Percentiles rank a stretch among this genome's conserved stretches.
Conservation (phyloP, 2,797 vertebrate species). For the Cyclura pinguis region DNA sequence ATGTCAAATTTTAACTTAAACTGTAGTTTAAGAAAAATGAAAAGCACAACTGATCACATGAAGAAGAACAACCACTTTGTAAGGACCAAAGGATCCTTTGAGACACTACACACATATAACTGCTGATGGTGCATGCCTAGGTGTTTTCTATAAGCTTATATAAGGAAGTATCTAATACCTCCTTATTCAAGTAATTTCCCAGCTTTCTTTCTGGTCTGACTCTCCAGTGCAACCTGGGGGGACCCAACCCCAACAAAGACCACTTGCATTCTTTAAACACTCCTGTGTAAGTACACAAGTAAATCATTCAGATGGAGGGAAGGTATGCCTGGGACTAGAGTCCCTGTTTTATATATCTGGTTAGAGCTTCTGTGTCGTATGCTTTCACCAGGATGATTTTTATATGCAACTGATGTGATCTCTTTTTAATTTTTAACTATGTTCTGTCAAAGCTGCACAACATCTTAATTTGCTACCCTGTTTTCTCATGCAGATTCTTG, state of each 20-base stretch:
- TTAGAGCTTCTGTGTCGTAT: slow-evolving; percentile 89
- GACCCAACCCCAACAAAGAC: slow-evolving; percentile 11
- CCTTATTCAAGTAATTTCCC: no score
- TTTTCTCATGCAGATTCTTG: slow-evolving; percentile 7
- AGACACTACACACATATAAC: no score
- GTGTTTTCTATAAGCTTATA: no score
- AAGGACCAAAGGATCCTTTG: no score
- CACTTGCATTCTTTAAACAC: no score
- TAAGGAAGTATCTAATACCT: no score
- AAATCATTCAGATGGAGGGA: slow-evolving; percentile 67
- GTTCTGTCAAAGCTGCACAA: not conserved
- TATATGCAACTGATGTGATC: slow-evolving; percentile 52
- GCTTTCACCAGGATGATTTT: slow-evolving; percentile 36
- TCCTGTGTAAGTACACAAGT: not conserved
- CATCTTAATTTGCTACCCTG: not conserved
- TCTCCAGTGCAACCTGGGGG: no score
- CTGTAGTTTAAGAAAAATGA: slow-evolving; percentile 55
- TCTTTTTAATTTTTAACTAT: slow-evolving; percentile 24
- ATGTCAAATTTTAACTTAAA: slow-evolving; percentile 50
- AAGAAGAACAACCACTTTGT: not conserved
- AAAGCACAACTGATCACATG: slow-evolving; percentile 1
- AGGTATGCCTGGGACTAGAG: slow-evolving; percentile 75
- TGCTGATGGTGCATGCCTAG: no score
- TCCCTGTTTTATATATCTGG: slow-evolving; percentile 84
- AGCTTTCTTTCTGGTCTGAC: no score